Conservation (phyloP, 2,797 vertebrate genomes). For the Fistularia commersonii region DNA sequence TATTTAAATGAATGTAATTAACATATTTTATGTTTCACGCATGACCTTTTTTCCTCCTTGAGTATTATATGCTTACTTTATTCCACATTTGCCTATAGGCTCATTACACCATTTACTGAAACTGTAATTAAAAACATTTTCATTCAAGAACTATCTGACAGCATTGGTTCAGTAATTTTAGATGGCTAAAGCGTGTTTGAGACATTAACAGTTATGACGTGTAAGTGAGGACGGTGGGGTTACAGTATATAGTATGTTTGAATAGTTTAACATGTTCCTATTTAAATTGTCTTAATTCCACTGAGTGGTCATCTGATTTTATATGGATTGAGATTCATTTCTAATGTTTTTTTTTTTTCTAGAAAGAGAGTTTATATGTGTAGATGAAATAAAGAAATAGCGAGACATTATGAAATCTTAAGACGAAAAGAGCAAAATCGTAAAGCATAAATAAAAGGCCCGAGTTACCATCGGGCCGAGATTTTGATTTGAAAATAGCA, state of each 20-base stretch:
- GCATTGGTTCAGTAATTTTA: slow-evolving; percentile 43
- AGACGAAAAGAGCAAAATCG: too few relatives aligned
- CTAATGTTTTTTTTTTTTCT: too few relatives aligned
- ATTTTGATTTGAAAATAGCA: too few relatives aligned
- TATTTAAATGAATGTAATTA: slow-evolving; percentile 83
- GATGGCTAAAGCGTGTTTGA: slow-evolving; percentile 2
- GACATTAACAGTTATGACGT: not conserved
- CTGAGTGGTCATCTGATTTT: not conserved
- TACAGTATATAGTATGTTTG: too few relatives aligned
- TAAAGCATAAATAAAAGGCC: too few relatives aligned
- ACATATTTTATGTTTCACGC: slow-evolving; percentile 69
- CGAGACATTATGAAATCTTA: too few relatives aligned
- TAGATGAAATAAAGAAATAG: too few relatives aligned
- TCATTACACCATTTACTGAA: slow-evolving; percentile 67
- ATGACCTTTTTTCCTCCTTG: slow-evolving; percentile 65
- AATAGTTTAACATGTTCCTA: too few relatives aligned
- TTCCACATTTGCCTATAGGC: slow-evolving; percentile 60
- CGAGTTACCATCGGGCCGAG: too few relatives aligned
- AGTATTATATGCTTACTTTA: slow-evolving; percentile 64
- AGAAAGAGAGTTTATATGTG: too few relatives aligned
- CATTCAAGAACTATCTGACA: slow-evolving; percentile 46
- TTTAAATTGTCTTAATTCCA: not conserved
- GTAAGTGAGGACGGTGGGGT: too few relatives aligned
- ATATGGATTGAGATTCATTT: not conserved
- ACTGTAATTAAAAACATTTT: slow-evolving; percentile 68